phyloP scores from a whole-genome alignment of 2,888 invertebrate species.

The Sicus ferrugineus region DNA sequence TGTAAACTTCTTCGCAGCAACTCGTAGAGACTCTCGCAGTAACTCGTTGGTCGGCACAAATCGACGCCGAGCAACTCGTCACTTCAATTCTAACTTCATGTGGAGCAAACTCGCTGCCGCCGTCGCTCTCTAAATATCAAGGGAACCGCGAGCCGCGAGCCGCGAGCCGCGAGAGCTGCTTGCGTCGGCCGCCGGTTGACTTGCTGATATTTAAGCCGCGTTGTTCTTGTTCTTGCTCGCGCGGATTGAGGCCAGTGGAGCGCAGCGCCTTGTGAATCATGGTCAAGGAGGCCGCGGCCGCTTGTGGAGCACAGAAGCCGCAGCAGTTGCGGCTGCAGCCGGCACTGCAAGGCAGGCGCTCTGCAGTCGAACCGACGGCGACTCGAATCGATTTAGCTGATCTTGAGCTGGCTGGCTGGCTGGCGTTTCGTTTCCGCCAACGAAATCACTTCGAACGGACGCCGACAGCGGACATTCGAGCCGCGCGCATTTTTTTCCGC shows the following conservation, averaged over 20 bases:
- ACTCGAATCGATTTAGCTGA: background rate
- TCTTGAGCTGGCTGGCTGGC: too few relatives aligned
- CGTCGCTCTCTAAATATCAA: slow-evolving; percentile 10
- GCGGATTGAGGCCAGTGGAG: slow-evolving; percentile 9
- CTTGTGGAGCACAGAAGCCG: background rate
- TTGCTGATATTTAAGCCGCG: background rate
- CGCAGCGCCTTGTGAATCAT: slow-evolving; percentile 13
- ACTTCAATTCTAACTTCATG: background rate
- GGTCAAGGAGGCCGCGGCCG: slow-evolving; percentile 15
- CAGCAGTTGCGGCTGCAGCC: background rate
- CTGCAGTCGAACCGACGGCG: background rate
- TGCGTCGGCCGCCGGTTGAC: too few relatives aligned
- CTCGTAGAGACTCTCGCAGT: background rate
- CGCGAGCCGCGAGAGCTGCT: background rate
- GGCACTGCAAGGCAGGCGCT: background rate
- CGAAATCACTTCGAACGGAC: background rate
- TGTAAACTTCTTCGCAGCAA: background rate
- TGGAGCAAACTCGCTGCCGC: background rate
- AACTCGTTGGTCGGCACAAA: background rate
- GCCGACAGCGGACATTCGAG: background rate
- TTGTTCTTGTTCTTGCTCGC: background rate
- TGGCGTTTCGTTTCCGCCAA: background rate
- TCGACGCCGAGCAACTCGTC: background rate
- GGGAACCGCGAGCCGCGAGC: background rate
- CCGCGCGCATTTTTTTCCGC: background rate